These are phyloP conservation scores for Drosophila repleta DNA, from an alignment of 1,140 invertebrate species.

Conservation along the genomic window DNA sequence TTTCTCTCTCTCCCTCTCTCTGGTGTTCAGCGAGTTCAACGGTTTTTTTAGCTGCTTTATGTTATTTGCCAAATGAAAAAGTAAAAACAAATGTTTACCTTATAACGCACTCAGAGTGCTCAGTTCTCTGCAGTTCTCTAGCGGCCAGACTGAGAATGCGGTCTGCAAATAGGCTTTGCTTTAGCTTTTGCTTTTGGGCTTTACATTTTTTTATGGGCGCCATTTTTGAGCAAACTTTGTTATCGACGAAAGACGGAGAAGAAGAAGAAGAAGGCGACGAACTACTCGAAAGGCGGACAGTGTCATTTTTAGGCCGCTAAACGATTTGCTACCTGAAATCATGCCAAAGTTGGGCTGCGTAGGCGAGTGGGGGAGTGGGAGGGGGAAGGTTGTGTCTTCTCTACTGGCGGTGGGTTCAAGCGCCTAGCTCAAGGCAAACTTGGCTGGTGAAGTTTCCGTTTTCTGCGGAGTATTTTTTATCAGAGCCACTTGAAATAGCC, in stretches of 20 bases:
- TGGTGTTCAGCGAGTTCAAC: conserved; percentile 62
- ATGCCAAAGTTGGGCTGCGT: not conserved
- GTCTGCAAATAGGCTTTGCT: conserved; percentile 77
- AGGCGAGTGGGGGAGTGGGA: not conserved
- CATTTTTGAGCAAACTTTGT: conserved; percentile 72
- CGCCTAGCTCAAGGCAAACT: conserved; percentile 73
- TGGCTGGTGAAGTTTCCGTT: conserved; percentile 37
- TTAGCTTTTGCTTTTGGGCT: conserved; percentile 79
- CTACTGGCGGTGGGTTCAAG: conserved; percentile 58
- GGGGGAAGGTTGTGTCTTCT: not conserved
- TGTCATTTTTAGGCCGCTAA: conserved; percentile 74
- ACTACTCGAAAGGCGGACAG: not conserved
- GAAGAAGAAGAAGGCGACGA: no score
- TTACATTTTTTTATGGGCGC: conserved; percentile 68
- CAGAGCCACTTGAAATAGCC: conserved; percentile 58
- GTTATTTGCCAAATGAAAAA: conserved; percentile 80
- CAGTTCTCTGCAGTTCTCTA: conserved; percentile 38
- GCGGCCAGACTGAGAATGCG: conserved; percentile 41
- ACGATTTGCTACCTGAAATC: conserved; percentile 68
- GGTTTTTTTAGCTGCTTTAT: conserved; percentile 46
- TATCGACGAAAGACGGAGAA: conserved; percentile 63
- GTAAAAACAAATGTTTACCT: conserved; percentile 80
- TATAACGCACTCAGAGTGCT: conserved; percentile 55
- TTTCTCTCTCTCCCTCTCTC: conserved; percentile 28
- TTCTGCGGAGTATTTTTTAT: conserved; percentile 58